Percentiles rank a stretch among this genome's conserved stretches.
phyloP scores from a whole-genome alignment of 2,888 invertebrate genomes.

The Stenichneumon culpator region DNA sequence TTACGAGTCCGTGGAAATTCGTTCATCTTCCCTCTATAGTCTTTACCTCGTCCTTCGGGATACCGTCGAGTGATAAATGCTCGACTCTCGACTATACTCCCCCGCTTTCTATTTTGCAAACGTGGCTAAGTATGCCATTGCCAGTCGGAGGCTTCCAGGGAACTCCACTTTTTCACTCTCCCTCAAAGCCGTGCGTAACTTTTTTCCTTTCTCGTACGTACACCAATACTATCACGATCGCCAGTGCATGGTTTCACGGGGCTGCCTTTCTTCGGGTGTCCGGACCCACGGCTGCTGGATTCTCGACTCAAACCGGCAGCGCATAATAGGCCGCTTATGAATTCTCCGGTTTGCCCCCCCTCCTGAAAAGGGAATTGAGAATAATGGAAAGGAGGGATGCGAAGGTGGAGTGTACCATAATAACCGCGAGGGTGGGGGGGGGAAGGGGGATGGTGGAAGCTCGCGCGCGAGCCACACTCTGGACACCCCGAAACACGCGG shows the following conservation, averaged over 20 bases:
- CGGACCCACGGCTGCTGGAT: constrained; percentile 34
- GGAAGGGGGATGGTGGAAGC: background rate
- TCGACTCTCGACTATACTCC: constrained; percentile 22
- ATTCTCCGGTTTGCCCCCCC: constrained; percentile 57
- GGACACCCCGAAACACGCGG: constrained; percentile 15
- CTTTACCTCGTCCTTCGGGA: background rate
- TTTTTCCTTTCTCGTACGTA: background rate
- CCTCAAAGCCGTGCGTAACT: background rate
- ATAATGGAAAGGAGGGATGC: constrained; percentile 57
- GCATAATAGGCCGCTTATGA: constrained; percentile 67
- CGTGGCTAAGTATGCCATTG: background rate
- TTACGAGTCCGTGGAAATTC: constrained; percentile 52
- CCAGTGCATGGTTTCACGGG: constrained; percentile 57
- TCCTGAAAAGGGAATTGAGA: constrained; percentile 62
- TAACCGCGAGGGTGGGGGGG: background rate
- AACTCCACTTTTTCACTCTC: background rate
- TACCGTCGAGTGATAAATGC: constrained; percentile 46
- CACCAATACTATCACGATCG: constrained; percentile 21
- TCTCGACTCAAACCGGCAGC: constrained; percentile 32
- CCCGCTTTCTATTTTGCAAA: constrained; percentile 25
- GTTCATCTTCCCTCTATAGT: background rate
- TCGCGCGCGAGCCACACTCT: constrained; percentile 5
- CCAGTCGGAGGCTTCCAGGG: background rate
- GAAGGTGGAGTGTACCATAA: constrained; percentile 18
- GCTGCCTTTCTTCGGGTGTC: constrained; percentile 47